Base-by-base conservation (phyloP, 2,888 invertebrate genomes). In the Caenorhabditis japonica region DNA sequence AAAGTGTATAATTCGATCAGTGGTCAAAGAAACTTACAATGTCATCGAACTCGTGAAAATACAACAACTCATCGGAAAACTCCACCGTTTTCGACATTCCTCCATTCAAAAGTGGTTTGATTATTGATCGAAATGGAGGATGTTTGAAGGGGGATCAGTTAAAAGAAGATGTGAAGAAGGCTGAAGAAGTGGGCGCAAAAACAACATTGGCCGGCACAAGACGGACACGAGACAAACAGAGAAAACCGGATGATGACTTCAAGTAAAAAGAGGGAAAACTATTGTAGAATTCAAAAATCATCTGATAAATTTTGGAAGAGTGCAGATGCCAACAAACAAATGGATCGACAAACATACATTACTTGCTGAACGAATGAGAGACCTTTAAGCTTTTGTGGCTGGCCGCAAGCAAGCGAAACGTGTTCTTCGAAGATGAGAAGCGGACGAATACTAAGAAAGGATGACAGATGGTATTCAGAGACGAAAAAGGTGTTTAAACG, bases 21-120 rank as follows among this genome's bases (percentile, higher is more conserved):
- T 38, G 12, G 23, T 36, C 33, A 12, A 27, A 15, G n/a, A 8
- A 51, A 62, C 74, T 74, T 49, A 74, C 74, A 53, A 74, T 46
- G 39, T 27, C 49, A 61, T 75, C 75, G 51, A 75, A 60, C 52
- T 75, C 75, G 59, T 75, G 75, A 70, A 75, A 75, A 55, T 75
- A 75, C 47, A 75, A 56, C 27, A 75, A 33, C 39, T 74, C 60
- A 41, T 73, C 73, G 27, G 60, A 61, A 39, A 66, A 73, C 43
- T 66, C 66, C 39, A 73, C 73, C 30, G 34, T 59, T 58, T 34
- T 41, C 34, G 52, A 12, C 30, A 51, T 51, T 49, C 44, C 33
- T 52, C 43, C 56, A 51, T 10, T 10, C 7, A 30, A 30, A 10
- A 43, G 43, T 41, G 23, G 33, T 38, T n/a, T n/a, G n/a, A n/a